A percentile compares a stretch with the other conserved stretches of the same genome.
These are phyloP conservation scores for Pipa parva DNA, from an alignment of 2,113 vertebrate genomes.

Conservation along the genomic window DNA sequence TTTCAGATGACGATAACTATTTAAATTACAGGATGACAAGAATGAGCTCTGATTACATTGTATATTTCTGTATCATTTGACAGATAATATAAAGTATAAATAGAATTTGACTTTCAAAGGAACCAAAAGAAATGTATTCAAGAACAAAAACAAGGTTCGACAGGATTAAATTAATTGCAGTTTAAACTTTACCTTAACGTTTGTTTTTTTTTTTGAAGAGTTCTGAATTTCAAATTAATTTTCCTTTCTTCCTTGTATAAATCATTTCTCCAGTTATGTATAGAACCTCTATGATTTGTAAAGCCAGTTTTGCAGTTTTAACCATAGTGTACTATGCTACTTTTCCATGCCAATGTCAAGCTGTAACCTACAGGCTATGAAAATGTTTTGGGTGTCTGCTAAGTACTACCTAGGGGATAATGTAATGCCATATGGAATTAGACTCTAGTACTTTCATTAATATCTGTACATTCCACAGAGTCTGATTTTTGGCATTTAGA, in stretches of 20 bases:
- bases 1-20: constrained; percentile 21
- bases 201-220: background rate
- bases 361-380: constrained; percentile 24
- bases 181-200: background rate
- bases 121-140: too few species aligned
- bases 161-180: background rate
- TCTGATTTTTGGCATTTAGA: constrained; percentile 61
- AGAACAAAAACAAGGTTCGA: too few species aligned
- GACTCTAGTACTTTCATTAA: constrained; percentile 51
- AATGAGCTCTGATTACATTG: constrained; percentile 29
- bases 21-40: constrained; percentile 23
- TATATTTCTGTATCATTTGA: constrained; percentile 25
- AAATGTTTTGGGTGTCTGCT: constrained; percentile 38
- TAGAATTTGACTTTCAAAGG: background rate
- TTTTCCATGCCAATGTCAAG: background rate
- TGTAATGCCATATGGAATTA: constrained; percentile 59
- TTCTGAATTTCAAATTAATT: background rate
- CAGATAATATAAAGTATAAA: constrained; percentile 1
- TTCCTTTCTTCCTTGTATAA: background rate
- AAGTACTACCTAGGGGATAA: constrained; percentile 58
- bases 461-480: constrained; percentile 56
- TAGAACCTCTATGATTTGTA: constrained; percentile 20
- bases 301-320: constrained; percentile 6
- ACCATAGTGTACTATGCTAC: constrained; percentile 19
- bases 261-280: constrained; percentile 1